Evolutionary conservation across 2,797 vertebrate species (phyloP), one percentile per base, ranked within the genome.

Genomic region (Karalla daura): DNA sequence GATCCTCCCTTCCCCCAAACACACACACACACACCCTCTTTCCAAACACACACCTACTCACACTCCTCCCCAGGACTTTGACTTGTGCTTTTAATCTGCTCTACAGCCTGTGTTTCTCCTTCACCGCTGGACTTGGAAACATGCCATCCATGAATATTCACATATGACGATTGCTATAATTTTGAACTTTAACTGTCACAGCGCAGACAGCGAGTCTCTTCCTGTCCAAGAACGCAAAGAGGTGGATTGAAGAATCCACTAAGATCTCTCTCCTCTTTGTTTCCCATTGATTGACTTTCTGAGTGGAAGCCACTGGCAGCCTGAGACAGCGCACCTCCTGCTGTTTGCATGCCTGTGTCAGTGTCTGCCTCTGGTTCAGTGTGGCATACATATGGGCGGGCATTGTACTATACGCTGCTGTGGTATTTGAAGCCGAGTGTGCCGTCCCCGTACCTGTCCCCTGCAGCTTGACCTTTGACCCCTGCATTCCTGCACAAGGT

Each of bases 401-500:
- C 32, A 62, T 56, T 44, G 46, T 32, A 27, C 37, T 67, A 23
- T 36, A 67, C 63, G 68, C 65, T 77, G 78, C 66, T 80, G 68
- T 74, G 64, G 52, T 67, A 61, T 68, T 23, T 63, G 49, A 76
- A 68, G 55, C 74, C 41, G 41, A 56, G 54, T 45, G 33, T 32
- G 54, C 49, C 53, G 56, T 85, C 68, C 72, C 63, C 36, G 35
- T 85, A 75, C 74, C 30, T 61, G 72, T 58, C 76, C 67, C 82
- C 78, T 82, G 78, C 80, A 76, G 87, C 44, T 84, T 83, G 64
- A 79, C 76, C 71, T 83, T 60, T 88, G 70, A 86, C 73, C 79
- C 24, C 15, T 32, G 72, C 78, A 88, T 88, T 91, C 83, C 54
- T 78, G 47, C 44, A 73, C 52, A 83, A 46, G 70, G 60, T 80